Percentiles rank a stretch among this genome's conserved stretches.
These are phyloP conservation scores for Danaus plexippus DNA, from an alignment of 1,140 invertebrate genomes.

Conservation along the genomic window DNA sequence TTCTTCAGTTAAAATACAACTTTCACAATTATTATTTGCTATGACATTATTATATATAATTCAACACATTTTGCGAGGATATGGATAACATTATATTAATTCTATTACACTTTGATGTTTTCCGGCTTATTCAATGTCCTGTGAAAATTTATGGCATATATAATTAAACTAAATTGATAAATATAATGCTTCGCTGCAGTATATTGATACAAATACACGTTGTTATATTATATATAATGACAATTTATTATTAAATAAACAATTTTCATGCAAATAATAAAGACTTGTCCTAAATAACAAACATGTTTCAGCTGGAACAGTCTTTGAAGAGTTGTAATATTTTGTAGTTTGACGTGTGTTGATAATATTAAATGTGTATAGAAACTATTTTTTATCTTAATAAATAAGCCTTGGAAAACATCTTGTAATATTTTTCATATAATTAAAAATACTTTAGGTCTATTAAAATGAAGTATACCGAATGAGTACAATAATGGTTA, in stretches of 20 bases:
- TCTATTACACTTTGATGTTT: constrained; percentile 5
- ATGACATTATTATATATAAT: constrained; percentile 15
- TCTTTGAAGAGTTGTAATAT: too few species aligned
- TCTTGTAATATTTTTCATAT: constrained; percentile 12
- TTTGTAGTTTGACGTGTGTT: too few species aligned
- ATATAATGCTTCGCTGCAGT: too few species aligned
- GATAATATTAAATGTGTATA: too few species aligned
- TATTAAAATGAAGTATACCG: constrained; percentile 48
- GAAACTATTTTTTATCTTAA: too few species aligned
- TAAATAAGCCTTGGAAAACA: constrained; percentile 12
- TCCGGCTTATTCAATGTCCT: constrained; percentile 1
- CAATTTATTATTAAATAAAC: too few species aligned
- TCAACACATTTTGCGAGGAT: neutral
- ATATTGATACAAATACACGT: too few species aligned
- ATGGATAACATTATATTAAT: constrained; percentile 13
- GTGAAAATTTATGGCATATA: constrained; percentile 1
- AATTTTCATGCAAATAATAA: too few species aligned
- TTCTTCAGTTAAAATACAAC: constrained; percentile 42
- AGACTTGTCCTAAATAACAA: too few species aligned
- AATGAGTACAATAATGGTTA: constrained; percentile 64
- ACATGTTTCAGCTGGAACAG: too few species aligned
- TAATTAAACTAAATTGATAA: neutral
- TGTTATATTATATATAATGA: too few species aligned
- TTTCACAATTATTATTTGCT: constrained; percentile 10
- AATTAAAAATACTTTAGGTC: too few species aligned